Evolutionary conservation across 2,113 vertebrate genomes (phyloP).

Genomic region (Trichechus manatus): DNA sequence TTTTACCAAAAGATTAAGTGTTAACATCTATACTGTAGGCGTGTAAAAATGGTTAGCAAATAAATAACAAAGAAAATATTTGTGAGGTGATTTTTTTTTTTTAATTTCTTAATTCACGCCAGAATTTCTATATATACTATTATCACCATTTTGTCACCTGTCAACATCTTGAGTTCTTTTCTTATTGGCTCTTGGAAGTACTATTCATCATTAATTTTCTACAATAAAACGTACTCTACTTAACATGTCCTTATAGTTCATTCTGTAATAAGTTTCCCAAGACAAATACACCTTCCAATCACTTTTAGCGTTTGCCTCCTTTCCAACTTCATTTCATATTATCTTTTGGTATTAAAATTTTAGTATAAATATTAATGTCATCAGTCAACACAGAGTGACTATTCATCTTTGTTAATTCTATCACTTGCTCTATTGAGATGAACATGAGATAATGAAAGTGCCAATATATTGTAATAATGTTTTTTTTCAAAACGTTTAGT

Average conservation of each 20-base stretch:
- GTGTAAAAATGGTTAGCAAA: neutral
- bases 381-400: neutral
- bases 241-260: neutral
- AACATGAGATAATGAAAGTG: constrained; percentile 28
- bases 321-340: neutral
- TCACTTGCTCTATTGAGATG: constrained; percentile 14
- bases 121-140: neutral
- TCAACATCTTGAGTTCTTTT: neutral
- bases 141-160: neutral
- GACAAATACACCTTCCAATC: neutral
- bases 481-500: constrained; percentile 7
- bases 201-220: constrained; percentile 7
- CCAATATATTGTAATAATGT: constrained; percentile 1
- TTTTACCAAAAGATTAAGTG: neutral
- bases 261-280: neutral
- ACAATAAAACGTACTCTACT: neutral
- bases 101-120: neutral
- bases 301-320: neutral
- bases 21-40: neutral
- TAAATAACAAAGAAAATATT: neutral
- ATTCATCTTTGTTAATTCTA: constrained; percentile 34
- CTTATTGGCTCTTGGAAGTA: neutral
- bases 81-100: neutral
- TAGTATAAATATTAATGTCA: constrained; percentile 18
- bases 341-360: neutral